Evolutionary conservation across 2,797 vertebrate species (phyloP).

Genomic region (Hippopotamyrus pictus): DNA sequence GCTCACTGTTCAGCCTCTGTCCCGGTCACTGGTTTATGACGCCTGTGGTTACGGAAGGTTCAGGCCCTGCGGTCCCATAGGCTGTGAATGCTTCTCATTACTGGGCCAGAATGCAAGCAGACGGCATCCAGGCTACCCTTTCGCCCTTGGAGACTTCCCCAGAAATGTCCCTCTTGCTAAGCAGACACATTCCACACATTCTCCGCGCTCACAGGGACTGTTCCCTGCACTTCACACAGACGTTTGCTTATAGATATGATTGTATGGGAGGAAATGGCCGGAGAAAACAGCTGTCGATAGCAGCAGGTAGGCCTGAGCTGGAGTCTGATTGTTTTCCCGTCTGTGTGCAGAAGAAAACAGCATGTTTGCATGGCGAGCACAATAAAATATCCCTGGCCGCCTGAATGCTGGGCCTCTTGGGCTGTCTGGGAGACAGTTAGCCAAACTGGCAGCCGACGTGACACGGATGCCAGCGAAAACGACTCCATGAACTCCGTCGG

Average conservation of each 20-base stretch:
- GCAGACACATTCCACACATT: slow-evolving; percentile 19
- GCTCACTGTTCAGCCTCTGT: neutral
- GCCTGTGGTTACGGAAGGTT: neutral
- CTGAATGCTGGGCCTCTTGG: neutral
- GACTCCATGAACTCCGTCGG: neutral
- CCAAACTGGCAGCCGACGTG: neutral
- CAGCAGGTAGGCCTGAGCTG: neutral
- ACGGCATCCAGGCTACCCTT: neutral
- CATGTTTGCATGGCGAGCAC: neutral
- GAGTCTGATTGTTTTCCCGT: neutral
- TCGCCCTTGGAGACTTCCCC: neutral
- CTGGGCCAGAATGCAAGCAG: neutral
- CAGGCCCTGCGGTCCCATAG: neutral
- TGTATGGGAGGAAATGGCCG: neutral
- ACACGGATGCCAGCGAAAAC: neutral
- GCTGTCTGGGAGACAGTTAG: neutral
- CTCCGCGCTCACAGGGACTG: neutral
- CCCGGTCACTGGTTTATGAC: neutral
- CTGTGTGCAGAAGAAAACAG: neutral
- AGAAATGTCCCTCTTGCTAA: neutral
- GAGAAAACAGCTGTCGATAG: neutral
- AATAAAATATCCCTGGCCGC: neutral
- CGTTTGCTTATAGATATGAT: neutral
- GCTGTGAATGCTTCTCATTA: neutral
- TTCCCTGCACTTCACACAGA: neutral